Evolutionary conservation across 1,140 invertebrate species (phyloP).

Genomic region (Geopemphigus sp.): DNA sequence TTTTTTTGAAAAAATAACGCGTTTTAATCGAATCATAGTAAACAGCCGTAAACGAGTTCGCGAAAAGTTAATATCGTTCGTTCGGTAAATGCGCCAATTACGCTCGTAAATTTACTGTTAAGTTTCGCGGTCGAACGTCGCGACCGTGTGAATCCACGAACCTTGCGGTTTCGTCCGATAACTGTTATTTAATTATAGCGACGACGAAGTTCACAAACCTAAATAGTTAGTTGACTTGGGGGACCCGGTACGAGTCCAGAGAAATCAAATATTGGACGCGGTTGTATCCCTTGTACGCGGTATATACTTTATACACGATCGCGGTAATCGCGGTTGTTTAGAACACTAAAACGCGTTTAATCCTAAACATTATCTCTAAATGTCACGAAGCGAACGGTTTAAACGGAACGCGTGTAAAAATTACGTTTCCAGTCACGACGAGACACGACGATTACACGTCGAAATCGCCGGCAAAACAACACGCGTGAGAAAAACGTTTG

Average conservation of each 20-base stretch:
- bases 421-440: constrained; percentile 1
- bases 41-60: no score
- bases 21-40: no score
- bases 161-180: background rate
- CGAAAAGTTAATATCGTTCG: no score
- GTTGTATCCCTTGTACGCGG: background rate
- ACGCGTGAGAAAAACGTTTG: background rate
- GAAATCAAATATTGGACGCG: background rate
- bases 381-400: background rate
- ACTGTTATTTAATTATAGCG: background rate
- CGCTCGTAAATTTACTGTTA: background rate
- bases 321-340: background rate
- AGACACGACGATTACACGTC: background rate
- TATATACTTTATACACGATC: background rate
- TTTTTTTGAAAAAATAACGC: no score
- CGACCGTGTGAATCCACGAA: background rate
- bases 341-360: background rate
- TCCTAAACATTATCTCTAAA: background rate
- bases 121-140: background rate
- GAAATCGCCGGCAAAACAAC: background rate
- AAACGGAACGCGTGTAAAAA: background rate
- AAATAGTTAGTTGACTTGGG: background rate
- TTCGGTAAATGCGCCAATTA: no score
- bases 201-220: background rate
- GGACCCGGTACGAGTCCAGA: background rate